phyloP scores from a whole-genome alignment of 2,113 vertebrate genomes.

The Larimichthys polyactis region DNA sequence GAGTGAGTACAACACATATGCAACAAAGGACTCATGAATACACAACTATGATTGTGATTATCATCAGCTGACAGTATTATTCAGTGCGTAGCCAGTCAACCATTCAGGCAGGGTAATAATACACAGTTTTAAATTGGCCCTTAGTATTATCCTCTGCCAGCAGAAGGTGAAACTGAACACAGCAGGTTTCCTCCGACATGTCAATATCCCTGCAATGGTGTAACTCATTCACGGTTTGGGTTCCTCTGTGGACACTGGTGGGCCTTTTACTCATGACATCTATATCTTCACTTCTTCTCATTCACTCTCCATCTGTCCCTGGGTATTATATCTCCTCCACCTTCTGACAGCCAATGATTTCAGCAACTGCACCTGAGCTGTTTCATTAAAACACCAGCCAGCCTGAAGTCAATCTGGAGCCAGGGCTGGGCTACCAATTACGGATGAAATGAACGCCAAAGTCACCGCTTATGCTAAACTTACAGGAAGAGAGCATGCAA shows the following conservation, averaged over 20 bases:
- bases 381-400: slow-evolving; percentile 13
- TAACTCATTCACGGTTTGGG: slow-evolving; percentile 14
- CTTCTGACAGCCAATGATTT: slow-evolving; percentile 22
- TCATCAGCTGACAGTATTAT: slow-evolving; percentile 26
- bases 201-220: slow-evolving; percentile 8
- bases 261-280: slow-evolving; percentile 34
- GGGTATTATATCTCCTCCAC: slow-evolving; percentile 22
- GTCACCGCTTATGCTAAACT: slow-evolving; percentile 22
- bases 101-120: slow-evolving; percentile 6
- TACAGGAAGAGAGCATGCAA: slow-evolving; percentile 1
- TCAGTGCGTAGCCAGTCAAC: neutral
- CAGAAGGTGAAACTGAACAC: slow-evolving; percentile 28
- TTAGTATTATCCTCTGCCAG: neutral
- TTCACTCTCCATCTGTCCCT: slow-evolving; percentile 47
- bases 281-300: slow-evolving; percentile 39
- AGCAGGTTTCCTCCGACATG: slow-evolving; percentile 42
- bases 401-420: slow-evolving; percentile 34
- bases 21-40: slow-evolving; percentile 60
- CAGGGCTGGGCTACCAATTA: neutral
- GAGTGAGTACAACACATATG: slow-evolving; percentile 65
- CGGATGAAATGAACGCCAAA: slow-evolving; percentile 22
- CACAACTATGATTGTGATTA: slow-evolving; percentile 64
- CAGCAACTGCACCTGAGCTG: slow-evolving; percentile 9
- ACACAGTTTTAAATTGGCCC: slow-evolving; percentile 18
- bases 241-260: neutral